Conservation (phyloP, 1,140 invertebrate species). For the Rhyacophila brunnea region DNA sequence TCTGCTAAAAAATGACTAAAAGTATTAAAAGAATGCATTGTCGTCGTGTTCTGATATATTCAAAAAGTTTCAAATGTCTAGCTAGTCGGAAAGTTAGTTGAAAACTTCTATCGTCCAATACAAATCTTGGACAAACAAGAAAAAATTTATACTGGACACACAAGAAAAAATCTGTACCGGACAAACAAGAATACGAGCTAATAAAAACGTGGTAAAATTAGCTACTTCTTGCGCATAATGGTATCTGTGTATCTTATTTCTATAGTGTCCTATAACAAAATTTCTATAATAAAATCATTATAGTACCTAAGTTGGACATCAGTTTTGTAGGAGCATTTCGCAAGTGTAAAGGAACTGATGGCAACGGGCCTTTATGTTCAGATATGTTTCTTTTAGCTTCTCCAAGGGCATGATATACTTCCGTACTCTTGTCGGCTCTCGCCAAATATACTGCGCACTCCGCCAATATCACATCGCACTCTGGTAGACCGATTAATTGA, state of each 20-base stretch:
- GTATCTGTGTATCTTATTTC: neutral
- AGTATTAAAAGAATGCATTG: too few relatives aligned
- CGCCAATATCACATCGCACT: slow-evolving; percentile 74
- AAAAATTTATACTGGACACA: too few relatives aligned
- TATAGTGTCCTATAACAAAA: neutral
- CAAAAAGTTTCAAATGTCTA: too few relatives aligned
- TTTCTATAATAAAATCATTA: slow-evolving; percentile 5
- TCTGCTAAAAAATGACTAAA: too few relatives aligned
- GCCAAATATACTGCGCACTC: slow-evolving; percentile 77
- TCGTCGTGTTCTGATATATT: too few relatives aligned
- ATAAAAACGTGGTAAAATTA: too few relatives aligned
- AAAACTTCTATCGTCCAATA: too few relatives aligned
- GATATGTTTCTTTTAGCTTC: slow-evolving; percentile 60
- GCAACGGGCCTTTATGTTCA: slow-evolving; percentile 68
- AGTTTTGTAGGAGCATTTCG: slow-evolving; percentile 78
- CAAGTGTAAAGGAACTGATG: slow-evolving; percentile 72
- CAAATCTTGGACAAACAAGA: too few relatives aligned
- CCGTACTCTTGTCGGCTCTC: slow-evolving; percentile 71
- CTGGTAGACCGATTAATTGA: slow-evolving; percentile 79
- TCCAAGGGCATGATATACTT: slow-evolving; percentile 67
- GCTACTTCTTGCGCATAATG: too few relatives aligned
- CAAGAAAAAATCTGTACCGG: too few relatives aligned
- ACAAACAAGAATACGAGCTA: too few relatives aligned
- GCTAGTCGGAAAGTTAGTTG: too few relatives aligned
- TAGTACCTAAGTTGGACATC: slow-evolving; percentile 71